Evolutionary conservation across 2,888 invertebrate species (phyloP).

Genomic region (Panzeria rudis): DNA sequence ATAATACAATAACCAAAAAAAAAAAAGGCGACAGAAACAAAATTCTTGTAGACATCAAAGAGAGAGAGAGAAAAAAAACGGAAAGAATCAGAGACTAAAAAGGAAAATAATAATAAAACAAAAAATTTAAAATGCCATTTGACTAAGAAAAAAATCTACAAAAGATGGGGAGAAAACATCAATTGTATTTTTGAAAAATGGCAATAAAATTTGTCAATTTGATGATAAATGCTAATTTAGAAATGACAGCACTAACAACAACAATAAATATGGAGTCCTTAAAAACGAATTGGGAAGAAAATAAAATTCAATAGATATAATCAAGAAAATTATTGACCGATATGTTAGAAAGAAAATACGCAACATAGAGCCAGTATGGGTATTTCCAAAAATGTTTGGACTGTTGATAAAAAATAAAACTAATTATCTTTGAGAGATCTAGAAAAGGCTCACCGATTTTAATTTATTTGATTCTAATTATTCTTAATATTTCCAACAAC

Average conservation of each 20-base stretch:
- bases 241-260: slow-evolving; percentile 63
- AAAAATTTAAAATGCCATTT: slow-evolving; percentile 15
- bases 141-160: background rate
- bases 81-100: background rate
- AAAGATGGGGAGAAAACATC: slow-evolving; percentile 24
- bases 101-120: background rate
- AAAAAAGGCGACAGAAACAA: slow-evolving; percentile 9
- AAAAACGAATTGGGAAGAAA: slow-evolving; percentile 11
- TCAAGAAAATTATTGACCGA: slow-evolving; percentile 44
- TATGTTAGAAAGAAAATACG: slow-evolving; percentile 50
- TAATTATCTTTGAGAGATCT: no score
- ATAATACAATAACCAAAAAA: slow-evolving; percentile 29
- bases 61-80: slow-evolving; percentile 20
- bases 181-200: slow-evolving; percentile 64
- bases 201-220: slow-evolving; percentile 71
- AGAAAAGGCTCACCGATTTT: no score
- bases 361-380: background rate
- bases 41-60: slow-evolving; percentile 38
- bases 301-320: slow-evolving; percentile 21
- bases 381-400: background rate
- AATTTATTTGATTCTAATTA: no score
- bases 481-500: no score
- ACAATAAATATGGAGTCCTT: background rate
- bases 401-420: no score
- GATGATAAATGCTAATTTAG: slow-evolving; percentile 72